Conservation (phyloP, 2,888 invertebrate genomes). For the Leptopterna dolabrata region DNA sequence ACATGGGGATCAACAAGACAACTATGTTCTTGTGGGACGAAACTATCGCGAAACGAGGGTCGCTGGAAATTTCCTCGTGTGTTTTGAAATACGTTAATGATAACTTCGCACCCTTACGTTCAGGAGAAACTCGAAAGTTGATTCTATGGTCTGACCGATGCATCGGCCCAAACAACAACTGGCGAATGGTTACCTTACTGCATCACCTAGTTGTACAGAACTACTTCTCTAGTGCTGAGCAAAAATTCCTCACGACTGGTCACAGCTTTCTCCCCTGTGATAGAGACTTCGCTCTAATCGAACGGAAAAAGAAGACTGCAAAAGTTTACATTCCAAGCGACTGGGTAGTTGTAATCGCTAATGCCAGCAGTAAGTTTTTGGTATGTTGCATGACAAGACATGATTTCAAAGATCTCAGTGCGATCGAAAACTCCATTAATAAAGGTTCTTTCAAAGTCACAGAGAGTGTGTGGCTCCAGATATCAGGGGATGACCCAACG, state of each 20-base stretch:
- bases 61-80: slow-evolving; percentile 45
- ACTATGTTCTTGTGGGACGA: slow-evolving; percentile 58
- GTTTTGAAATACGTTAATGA: not conserved
- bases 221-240: slow-evolving; percentile 60
- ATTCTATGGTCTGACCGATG: not conserved
- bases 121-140: not conserved
- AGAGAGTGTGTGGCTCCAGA: not conserved
- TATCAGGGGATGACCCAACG: not conserved
- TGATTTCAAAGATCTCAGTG: not conserved
- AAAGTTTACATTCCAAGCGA: not conserved
- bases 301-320: slow-evolving; percentile 58
- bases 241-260: slow-evolving; percentile 62
- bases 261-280: slow-evolving; percentile 62
- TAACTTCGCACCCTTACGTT: not conserved
- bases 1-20: slow-evolving; percentile 34
- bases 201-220: slow-evolving; percentile 5
- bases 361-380: not conserved
- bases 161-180: not conserved
- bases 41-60: slow-evolving; percentile 54
- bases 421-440: not conserved
- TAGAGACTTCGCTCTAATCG: no score
- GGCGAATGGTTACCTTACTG: not conserved
- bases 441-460: slow-evolving; percentile 9
- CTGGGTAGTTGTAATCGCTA: not conserved
- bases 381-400: not conserved